phyloP scores from a whole-genome alignment of 2,113 vertebrate species.

The Corythaeola cristata region DNA sequence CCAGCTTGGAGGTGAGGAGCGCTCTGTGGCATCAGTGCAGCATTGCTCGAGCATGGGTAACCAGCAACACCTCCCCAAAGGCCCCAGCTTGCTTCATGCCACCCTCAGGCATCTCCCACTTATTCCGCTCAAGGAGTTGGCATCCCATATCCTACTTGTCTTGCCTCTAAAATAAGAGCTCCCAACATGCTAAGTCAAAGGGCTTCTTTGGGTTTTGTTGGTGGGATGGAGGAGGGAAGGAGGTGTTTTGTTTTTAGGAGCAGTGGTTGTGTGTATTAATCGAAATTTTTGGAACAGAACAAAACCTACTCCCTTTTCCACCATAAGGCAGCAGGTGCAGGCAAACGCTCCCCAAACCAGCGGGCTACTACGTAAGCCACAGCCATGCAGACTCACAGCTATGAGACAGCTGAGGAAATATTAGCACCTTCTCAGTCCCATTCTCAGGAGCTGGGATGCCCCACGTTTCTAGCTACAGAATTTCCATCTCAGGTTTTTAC shows the following conservation, averaged over 20 bases:
- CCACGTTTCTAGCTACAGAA: not conserved
- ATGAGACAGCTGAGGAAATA: not conserved
- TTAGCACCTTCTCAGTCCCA: not conserved
- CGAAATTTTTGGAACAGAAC: not conserved
- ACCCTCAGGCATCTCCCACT: not conserved
- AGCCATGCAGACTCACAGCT: not conserved
- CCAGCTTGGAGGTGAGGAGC: not conserved
- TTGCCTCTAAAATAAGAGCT: not conserved
- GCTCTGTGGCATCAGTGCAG: not conserved
- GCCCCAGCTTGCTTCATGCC: not conserved
- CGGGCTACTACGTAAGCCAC: not conserved
- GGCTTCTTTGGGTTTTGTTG: not conserved
- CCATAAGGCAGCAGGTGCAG: not conserved
- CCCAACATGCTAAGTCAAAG: not conserved
- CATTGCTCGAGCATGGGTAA: not conserved
- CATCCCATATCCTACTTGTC: not conserved
- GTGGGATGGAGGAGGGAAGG: not conserved
- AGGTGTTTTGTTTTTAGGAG: not conserved
- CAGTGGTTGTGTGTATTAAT: not conserved
- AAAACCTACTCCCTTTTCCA: not conserved
- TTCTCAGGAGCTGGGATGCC: not conserved
- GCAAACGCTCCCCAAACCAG: not conserved
- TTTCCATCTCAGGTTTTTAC: not conserved
- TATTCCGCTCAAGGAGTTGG: not conserved
- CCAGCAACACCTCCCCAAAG: not conserved